These are phyloP conservation scores for Lucilia cuprina DNA, from an alignment of 1,140 invertebrate species.

Conservation along the genomic window DNA sequence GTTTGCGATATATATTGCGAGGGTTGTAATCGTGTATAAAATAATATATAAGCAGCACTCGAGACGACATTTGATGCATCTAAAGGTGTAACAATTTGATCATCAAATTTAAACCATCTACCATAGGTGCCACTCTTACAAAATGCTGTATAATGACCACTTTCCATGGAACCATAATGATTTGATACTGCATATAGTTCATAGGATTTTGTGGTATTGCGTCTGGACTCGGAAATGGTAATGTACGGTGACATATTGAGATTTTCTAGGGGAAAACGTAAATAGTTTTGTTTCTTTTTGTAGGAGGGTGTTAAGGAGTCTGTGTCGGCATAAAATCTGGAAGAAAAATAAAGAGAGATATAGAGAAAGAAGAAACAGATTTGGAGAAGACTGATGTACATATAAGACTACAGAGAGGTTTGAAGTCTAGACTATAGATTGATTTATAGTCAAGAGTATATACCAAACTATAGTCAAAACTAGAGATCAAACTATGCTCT, in stretches of 20 bases:
- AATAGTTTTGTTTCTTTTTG: conserved; percentile 84
- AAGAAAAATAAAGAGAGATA: neutral
- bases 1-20: conserved; percentile 39
- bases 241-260: conserved; percentile 70
- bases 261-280: conserved; percentile 83
- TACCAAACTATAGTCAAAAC: no score
- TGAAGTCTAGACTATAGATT: no score
- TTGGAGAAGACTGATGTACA: no score
- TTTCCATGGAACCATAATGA: conserved; percentile 90
- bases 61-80: conserved; percentile 73
- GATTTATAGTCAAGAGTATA: no score
- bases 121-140: conserved; percentile 67
- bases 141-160: conserved; percentile 86
- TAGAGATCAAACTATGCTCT: no score
- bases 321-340: conserved; percentile 67
- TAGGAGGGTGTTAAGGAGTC: conserved; percentile 67
- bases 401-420: no score
- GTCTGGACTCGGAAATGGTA: conserved; percentile 51
- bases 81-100: conserved; percentile 81
- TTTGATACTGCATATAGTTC: conserved; percentile 87
- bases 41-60: conserved; percentile 80
- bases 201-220: conserved; percentile 68
- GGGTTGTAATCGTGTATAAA: conserved; percentile 69
- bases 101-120: conserved; percentile 92
- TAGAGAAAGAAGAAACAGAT: no score